Evolutionary conservation across 2,797 vertebrate species (phyloP).

Genomic region (Bovichtus diacanthus): DNA sequence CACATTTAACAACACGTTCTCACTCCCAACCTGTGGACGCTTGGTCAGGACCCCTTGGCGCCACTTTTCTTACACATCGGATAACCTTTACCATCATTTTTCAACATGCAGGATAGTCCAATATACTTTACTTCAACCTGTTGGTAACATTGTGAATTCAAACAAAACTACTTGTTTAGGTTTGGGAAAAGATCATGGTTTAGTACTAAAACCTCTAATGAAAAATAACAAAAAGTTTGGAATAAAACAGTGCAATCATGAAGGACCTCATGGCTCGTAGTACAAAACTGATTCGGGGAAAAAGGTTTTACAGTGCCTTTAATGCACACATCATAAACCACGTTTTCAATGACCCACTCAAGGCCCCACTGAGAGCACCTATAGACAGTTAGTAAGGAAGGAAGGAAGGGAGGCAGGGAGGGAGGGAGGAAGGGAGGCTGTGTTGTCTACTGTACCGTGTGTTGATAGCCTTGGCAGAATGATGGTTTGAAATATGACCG

Average conservation of each 20-base stretch:
- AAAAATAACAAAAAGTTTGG: background rate
- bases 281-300: background rate
- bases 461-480: conserved; percentile 33
- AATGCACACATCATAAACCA: background rate
- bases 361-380: background rate
- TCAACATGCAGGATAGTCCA: no score
- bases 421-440: conserved; percentile 27
- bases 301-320: background rate
- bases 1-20: background rate
- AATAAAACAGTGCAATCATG: background rate
- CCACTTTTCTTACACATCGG: no score
- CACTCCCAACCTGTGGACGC: no score
- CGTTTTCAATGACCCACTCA: background rate
- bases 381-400: background rate
- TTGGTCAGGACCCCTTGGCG: no score
- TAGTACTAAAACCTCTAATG: background rate
- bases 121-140: no score
- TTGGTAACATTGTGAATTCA: no score
- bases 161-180: no score
- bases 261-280: background rate
- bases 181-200: no score
- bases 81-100: no score
- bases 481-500: conserved; percentile 31
- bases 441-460: conserved; percentile 35
- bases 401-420: conserved; percentile 26